phyloP scores from a whole-genome alignment of 2,888 invertebrate genomes.

The Protodeltote pygarga region DNA sequence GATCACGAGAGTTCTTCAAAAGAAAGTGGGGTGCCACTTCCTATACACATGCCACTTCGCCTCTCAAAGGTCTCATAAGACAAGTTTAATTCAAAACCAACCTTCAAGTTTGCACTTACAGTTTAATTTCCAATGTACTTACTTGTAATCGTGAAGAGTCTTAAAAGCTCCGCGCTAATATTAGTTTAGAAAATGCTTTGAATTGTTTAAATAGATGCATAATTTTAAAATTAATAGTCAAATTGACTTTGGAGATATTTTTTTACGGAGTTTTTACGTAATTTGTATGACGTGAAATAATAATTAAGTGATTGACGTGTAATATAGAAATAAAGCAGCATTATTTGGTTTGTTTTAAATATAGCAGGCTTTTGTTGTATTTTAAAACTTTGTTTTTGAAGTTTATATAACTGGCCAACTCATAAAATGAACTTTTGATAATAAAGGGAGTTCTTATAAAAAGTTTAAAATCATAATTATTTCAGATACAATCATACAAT shows the following conservation, averaged over 20 bases:
- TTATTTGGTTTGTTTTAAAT: too few relatives aligned
- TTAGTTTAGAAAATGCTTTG: slow-evolving; percentile 48
- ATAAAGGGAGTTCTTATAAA: too few relatives aligned
- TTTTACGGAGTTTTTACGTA: slow-evolving; percentile 33
- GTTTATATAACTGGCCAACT: too few relatives aligned
- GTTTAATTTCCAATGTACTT: slow-evolving; percentile 4
- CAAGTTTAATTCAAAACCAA: slow-evolving; percentile 1
- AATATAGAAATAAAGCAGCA: too few relatives aligned
- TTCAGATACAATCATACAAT: too few relatives aligned
- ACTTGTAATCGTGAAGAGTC: slow-evolving; percentile 7
- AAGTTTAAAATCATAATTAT: too few relatives aligned
- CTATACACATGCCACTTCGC: slow-evolving; percentile 24
- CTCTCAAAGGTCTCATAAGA: slow-evolving; percentile 13
- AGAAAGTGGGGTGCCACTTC: slow-evolving; percentile 50
- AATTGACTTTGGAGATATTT: slow-evolving; percentile 47
- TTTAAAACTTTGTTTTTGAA: too few relatives aligned
- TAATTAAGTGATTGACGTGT: neutral
- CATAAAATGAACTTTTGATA: too few relatives aligned
- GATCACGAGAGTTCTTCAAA: slow-evolving; percentile 24
- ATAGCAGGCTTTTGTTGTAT: too few relatives aligned
- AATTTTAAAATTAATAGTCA: slow-evolving; percentile 42
- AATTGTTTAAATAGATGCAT: slow-evolving; percentile 30
- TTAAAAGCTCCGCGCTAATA: slow-evolving; percentile 26
- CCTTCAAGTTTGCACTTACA: neutral
- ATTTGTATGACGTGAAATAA: neutral